These are phyloP conservation scores for Rousettus madagascariensis DNA, from an alignment of 2,797 vertebrate species.

Conservation along the genomic window DNA sequence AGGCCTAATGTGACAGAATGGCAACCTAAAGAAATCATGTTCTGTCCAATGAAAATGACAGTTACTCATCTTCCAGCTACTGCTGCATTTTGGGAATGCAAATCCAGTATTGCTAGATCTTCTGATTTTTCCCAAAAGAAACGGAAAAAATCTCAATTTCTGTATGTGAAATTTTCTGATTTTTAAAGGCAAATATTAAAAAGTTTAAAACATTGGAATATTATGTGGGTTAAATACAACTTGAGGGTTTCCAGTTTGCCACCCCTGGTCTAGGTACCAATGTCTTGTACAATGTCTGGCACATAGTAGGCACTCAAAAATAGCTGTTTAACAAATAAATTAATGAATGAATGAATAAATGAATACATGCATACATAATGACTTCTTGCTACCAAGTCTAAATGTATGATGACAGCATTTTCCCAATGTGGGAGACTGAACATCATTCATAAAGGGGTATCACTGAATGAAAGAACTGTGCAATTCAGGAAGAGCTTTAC, in stretches of 20 bases:
- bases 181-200: conserved; percentile 16
- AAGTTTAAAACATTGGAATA: background rate
- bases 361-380: background rate
- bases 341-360: background rate
- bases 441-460: background rate
- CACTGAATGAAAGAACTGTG: background rate
- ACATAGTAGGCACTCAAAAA: background rate
- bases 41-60: rapidly evolving
- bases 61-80: background rate
- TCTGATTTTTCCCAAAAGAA: background rate
- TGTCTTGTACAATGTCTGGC: background rate
- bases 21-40: background rate
- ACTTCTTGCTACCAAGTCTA: background rate
- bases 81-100: background rate
- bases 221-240: background rate
- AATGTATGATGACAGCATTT: background rate
- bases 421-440: background rate
- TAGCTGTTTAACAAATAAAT: background rate
- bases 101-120: background rate
- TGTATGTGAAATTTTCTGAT: background rate
- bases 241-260: background rate
- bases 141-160: background rate
- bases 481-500: conserved; percentile 80
- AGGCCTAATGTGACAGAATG: background rate
- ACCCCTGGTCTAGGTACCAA: background rate